Evolutionary conservation across 2,888 invertebrate genomes (phyloP).

Genomic region (Hermaeophaga mercurialis): DNA sequence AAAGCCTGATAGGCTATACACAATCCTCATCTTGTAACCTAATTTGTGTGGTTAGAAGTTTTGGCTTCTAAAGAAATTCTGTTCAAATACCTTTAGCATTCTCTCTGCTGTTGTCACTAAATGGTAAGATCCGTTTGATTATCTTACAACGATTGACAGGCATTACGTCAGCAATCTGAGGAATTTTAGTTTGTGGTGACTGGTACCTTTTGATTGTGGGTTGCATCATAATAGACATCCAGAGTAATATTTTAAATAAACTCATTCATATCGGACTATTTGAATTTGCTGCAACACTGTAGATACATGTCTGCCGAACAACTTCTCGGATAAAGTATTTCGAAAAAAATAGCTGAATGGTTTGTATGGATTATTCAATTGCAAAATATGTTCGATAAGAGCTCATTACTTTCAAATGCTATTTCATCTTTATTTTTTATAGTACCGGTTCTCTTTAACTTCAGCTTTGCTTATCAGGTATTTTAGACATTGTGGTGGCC

Average conservation of each 20-base stretch:
- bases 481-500: too few relatives aligned
- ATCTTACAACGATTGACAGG: constrained; percentile 29
- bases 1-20: too few relatives aligned
- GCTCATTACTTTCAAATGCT: constrained; percentile 17
- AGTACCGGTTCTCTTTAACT: too few relatives aligned
- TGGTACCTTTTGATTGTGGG: constrained; percentile 18
- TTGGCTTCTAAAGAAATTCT: constrained; percentile 30
- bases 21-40: not conserved
- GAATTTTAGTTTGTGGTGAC: constrained; percentile 26
- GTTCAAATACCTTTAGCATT: constrained; percentile 12
- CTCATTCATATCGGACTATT: constrained; percentile 12
- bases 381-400: constrained; percentile 13
- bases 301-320: constrained; percentile 15
- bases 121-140: constrained; percentile 28
- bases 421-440: too few relatives aligned
- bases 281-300: constrained; percentile 11
- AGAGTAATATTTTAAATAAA: constrained; percentile 14
- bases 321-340: constrained; percentile 10
- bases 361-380: constrained; percentile 14
- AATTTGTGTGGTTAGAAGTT: constrained; percentile 19
- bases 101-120: constrained; percentile 23
- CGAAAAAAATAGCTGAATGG: constrained; percentile 13
- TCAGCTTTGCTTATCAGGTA: too few relatives aligned
- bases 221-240: constrained; percentile 20
- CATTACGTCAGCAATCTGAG: constrained; percentile 31